Evolutionary conservation across 2,797 vertebrate genomes (phyloP).

Genomic region (Sphaeramia orbicularis): DNA sequence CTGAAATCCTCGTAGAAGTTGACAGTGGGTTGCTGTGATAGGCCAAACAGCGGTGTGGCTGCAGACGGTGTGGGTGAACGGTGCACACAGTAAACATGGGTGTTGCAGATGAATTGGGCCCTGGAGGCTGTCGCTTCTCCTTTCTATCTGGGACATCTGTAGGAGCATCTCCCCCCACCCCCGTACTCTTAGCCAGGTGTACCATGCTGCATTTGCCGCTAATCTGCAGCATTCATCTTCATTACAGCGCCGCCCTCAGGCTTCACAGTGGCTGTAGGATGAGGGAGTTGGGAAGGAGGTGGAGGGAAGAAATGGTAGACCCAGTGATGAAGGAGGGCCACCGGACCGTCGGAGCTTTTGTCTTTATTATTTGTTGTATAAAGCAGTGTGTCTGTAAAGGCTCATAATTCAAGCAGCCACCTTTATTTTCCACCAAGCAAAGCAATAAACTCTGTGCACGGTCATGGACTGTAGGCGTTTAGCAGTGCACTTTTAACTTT

Average conservation of each 20-base stretch:
- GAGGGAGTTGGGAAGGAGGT: constrained; percentile 12
- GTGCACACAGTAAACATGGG: constrained; percentile 36
- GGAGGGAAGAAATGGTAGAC: constrained; percentile 32
- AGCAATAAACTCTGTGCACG: neutral
- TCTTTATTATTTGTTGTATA: constrained; percentile 27
- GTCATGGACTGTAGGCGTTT: neutral
- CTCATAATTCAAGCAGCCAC: constrained; percentile 1
- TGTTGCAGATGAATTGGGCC: constrained; percentile 62
- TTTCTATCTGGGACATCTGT: constrained; percentile 3
- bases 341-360: constrained; percentile 20
- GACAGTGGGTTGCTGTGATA: neutral
- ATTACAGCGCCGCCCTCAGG: constrained; percentile 70
- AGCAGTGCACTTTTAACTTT: neutral
- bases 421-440: neutral
- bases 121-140: constrained; percentile 40
- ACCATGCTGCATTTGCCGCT: constrained; percentile 44
- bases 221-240: constrained; percentile 75
- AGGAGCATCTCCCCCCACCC: neutral
- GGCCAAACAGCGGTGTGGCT: constrained; percentile 11
- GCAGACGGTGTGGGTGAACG: constrained; percentile 30
- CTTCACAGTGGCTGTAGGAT: constrained; percentile 23
- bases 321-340: constrained; percentile 37
- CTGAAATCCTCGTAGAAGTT: neutral
- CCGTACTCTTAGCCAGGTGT: constrained; percentile 56
- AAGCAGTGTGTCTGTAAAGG: constrained; percentile 13